These are phyloP conservation scores for Laothoe populi DNA, from an alignment of 2,888 invertebrate genomes.

Conservation along the genomic window DNA sequence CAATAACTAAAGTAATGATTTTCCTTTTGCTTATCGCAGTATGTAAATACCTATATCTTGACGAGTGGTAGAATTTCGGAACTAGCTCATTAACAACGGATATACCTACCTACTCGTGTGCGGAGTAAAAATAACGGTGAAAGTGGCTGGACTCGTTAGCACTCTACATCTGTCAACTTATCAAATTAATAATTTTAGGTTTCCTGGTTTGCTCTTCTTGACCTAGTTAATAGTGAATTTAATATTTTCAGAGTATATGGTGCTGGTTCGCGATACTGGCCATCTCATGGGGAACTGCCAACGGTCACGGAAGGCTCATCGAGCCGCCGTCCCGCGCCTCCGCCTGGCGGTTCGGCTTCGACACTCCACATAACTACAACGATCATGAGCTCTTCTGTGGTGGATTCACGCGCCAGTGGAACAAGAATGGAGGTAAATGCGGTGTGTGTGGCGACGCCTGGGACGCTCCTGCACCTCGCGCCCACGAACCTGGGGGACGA, in stretches of 20 bases:
- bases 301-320: slow-evolving; percentile 89
- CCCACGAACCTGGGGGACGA: slow-evolving; percentile 93
- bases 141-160: slow-evolving; percentile 3
- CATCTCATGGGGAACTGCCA: slow-evolving; percentile 61
- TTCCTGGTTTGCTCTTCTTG: not conserved
- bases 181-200: not conserved
- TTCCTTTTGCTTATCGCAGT: too few relatives aligned
- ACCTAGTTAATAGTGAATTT: not conserved
- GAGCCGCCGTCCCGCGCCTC: slow-evolving; percentile 95
- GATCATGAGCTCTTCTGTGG: slow-evolving; percentile 95
- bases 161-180: not conserved
- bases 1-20: too few relatives aligned
- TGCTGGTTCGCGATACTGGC: slow-evolving; percentile 60
- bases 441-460: slow-evolving; percentile 95
- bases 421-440: slow-evolving; percentile 92
- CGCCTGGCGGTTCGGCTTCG: slow-evolving; percentile 95
- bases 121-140: slow-evolving; percentile 16
- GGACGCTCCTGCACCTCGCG: slow-evolving; percentile 88
- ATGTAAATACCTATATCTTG: too few relatives aligned
- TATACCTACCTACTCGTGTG: too few relatives aligned
- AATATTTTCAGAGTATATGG: slow-evolving; percentile 64
- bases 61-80: not conserved
- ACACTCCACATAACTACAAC: slow-evolving; percentile 94
- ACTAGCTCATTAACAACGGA: not conserved
- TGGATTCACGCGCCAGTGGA: slow-evolving; percentile 93